These are phyloP conservation scores for Eulithis prunata DNA, from an alignment of 2,888 invertebrate genomes.

Conservation along the genomic window DNA sequence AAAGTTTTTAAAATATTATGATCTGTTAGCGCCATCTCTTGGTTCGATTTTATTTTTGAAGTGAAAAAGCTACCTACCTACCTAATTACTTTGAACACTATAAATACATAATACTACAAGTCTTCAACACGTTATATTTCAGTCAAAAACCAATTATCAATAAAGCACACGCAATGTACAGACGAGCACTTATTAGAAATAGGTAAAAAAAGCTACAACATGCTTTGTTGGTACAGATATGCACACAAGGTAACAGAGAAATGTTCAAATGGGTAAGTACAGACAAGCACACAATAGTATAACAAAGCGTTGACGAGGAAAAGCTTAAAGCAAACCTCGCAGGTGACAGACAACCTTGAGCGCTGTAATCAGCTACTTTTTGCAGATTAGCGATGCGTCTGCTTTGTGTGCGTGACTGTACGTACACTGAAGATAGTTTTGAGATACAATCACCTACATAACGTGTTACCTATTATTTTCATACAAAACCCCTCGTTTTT, in stretches of 20 bases:
- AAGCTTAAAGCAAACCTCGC: conserved; percentile 9
- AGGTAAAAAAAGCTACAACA: too few relatives aligned
- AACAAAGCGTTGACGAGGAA: conserved; percentile 11
- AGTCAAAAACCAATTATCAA: too few relatives aligned
- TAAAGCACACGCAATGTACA: too few relatives aligned
- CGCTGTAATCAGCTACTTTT: conserved; percentile 33
- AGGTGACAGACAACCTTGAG: conserved; percentile 27
- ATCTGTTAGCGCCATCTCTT: neutral
- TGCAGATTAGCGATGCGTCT: conserved; percentile 18
- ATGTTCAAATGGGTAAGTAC: neutral
- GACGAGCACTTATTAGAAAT: too few relatives aligned
- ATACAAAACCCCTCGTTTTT: too few relatives aligned
- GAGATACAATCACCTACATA: neutral
- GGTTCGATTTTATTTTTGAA: neutral
- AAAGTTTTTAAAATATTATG: neutral
- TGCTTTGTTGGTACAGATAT: too few relatives aligned
- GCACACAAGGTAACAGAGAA: too few relatives aligned
- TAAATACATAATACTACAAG: too few relatives aligned
- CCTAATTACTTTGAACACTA: too few relatives aligned
- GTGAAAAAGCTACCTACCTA: too few relatives aligned
- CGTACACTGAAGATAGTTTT: conserved; percentile 9
- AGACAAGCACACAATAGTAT: conserved; percentile 1
- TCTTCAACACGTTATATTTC: too few relatives aligned
- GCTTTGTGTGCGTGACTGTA: conserved; percentile 11
- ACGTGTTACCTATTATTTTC: too few relatives aligned